Conservation (phyloP, 2,888 invertebrate genomes). For the Epistrophe eligans region DNA sequence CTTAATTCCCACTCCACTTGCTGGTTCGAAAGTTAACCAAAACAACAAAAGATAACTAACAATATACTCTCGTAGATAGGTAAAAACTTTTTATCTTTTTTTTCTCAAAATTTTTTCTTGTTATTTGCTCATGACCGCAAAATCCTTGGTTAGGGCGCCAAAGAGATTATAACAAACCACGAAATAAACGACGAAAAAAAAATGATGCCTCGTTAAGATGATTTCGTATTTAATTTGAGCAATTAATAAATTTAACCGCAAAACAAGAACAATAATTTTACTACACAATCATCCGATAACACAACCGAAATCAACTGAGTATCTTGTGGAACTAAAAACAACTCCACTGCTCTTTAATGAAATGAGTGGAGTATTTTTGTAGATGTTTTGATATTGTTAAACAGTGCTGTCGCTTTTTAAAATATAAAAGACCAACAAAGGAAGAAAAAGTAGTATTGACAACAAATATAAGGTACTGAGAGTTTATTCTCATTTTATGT, state of each 20-base stretch:
- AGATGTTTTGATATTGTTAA: neutral
- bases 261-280: constrained; percentile 12
- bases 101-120: constrained; percentile 23
- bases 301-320: constrained; percentile 60
- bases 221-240: constrained; percentile 37
- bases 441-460: neutral
- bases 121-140: constrained; percentile 37
- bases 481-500: too few species aligned
- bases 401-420: constrained; percentile 17
- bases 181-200: constrained; percentile 9
- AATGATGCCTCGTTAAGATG: constrained; percentile 39
- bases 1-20: constrained; percentile 43
- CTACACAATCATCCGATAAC: constrained; percentile 43
- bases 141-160: constrained; percentile 34
- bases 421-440: neutral
- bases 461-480: neutral
- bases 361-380: constrained; percentile 38
- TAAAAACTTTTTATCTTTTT: constrained; percentile 21
- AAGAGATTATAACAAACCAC: constrained; percentile 34
- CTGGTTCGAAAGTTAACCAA: constrained; percentile 59
- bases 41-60: neutral
- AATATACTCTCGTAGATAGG: constrained; percentile 39
- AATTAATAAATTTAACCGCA: constrained; percentile 14
- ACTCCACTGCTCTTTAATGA: constrained; percentile 4
- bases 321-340: constrained; percentile 65